Evolutionary conservation across 2,888 invertebrate genomes (phyloP), one percentile per base, ranked within the genome.

Genomic region (Prenolepis imparis): DNA sequence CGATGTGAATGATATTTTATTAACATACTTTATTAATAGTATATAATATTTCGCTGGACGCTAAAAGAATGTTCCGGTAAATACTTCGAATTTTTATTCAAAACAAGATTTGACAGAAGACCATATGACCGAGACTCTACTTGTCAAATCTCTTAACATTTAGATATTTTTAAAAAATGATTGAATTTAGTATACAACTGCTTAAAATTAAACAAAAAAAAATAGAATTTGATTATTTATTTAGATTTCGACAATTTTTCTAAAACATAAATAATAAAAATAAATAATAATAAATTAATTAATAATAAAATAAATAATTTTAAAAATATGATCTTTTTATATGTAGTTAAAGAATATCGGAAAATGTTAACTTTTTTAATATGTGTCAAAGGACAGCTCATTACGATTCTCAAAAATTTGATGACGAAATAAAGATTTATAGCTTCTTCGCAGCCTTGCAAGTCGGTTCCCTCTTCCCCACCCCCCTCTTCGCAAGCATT

Each of bases 401-500:
- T 11, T 21, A 12, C 32, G 28, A 78, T 44, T 78, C 32, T 32
- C 1, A 70, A 44, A 36, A 59, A 70, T 12, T 70, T 59, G 36
- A 59, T 80, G 24, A 59, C 1, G 63, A 68, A 80, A 83, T 73
- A 48, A 83, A 86, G 68, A 84, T n/a, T n/a, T 48, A 67, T 63
- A 55, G 67, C 24, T 48, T 24, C n/a, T 63, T 32, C 68, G 36
- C 39, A 84, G 82, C 59, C 82, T 24, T 80, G 77, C 86, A 75
- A 83, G 83, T 81, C 82, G 44, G 41, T 41, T 57, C 67, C 48
- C 36, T 8, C 28, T 12, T 5, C 3, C 11, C 59, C 24, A 12
- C 74, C 75, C 82, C 85, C 8, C 8, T 8, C 24, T 8, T 84
- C 78, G 68, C 78, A 61, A 21, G 59, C 59, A 67, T 89, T 89